These are phyloP conservation scores for Hesperophylax magnus DNA, from an alignment of 1,140 invertebrate genomes.

Conservation along the genomic window DNA sequence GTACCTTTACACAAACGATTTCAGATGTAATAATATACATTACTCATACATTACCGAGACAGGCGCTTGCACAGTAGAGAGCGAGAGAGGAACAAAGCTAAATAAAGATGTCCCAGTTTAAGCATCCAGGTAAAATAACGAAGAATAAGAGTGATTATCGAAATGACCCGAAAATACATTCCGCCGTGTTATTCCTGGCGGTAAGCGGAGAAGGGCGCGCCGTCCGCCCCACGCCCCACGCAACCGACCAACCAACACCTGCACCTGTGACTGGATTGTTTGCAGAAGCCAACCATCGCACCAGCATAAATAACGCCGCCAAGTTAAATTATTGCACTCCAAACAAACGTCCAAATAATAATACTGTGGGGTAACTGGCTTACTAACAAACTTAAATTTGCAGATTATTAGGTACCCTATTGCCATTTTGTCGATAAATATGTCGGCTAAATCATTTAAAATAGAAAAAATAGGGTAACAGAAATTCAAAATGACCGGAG, in stretches of 20 bases:
- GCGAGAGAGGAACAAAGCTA: not conserved
- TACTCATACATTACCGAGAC: not conserved
- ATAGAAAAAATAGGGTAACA: not conserved
- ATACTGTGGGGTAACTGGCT: not conserved
- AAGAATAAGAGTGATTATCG: constrained; percentile 31
- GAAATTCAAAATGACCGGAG: not conserved
- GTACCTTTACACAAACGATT: constrained; percentile 7
- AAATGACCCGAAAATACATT: constrained; percentile 17
- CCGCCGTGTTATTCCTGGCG: constrained; percentile 29
- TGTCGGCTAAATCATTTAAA: not conserved
- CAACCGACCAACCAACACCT: not conserved
- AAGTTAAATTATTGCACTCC: constrained; percentile 21
- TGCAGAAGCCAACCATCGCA: constrained; percentile 37
- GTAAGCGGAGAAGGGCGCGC: constrained; percentile 17
- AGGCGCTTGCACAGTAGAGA: not conserved
- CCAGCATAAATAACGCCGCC: constrained; percentile 25
- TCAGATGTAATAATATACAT: not conserved
- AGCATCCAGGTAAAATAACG: constrained; percentile 11
- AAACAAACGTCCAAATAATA: not conserved
- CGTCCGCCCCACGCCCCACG: constrained; percentile 20
- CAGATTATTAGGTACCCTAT: not conserved
- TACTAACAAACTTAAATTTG: too few relatives aligned
- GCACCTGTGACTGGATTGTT: constrained; percentile 46
- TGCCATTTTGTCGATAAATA: not conserved
- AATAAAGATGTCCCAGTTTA: constrained; percentile 31